Base-by-base conservation (phyloP, 2,888 invertebrate genomes). In the Tipula unca region DNA sequence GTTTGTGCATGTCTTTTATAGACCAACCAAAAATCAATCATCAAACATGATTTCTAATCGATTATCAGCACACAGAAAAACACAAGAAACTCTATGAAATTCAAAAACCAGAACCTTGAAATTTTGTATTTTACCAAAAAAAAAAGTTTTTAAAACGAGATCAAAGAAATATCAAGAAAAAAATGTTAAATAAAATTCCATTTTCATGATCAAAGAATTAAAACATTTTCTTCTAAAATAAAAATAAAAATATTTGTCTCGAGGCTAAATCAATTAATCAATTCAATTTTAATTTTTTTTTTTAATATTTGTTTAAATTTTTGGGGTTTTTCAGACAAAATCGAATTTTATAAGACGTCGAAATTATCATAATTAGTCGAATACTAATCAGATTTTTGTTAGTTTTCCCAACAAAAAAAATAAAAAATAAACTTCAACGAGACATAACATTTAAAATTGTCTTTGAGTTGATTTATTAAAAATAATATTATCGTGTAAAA, bases 131-230 rank as follows among this genome's bases (percentile, higher is more conserved):
- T 69, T 69, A 69, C 69, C 69, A 20, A 20, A 20, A 69, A 69
- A 69, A 69, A 69, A 69, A 39, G 10, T 39, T 1, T n/a, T 48
- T 48, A 17, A 48, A 69, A 69, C 69, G 69, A 69, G 69, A 69
- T 69, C 69, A 69, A 69, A 69, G 69, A 69, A 69, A 69, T 69
- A 69, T 54, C 20, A 69, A 69, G 25, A 6, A 69, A 69, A 69
- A 69, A 69, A 69, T 69, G 69, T 69, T 69, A 25, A 69, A 69
- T 69, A 25, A 69, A 69, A 69, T 69, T 69, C 69, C 69, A 69
- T 69, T 69, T 69, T 69, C 69, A 69, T 69, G 69, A 69, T 69
- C 69, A 69, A 69, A 69, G 69, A 69, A 69, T 69, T 69, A 69
- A 69, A 69, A 69, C 20, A 69, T 69, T 69, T 69, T 69, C 69